Evolutionary conservation across 2,888 invertebrate genomes (phyloP).

Genomic region (Caenorhabditis sp.): DNA sequence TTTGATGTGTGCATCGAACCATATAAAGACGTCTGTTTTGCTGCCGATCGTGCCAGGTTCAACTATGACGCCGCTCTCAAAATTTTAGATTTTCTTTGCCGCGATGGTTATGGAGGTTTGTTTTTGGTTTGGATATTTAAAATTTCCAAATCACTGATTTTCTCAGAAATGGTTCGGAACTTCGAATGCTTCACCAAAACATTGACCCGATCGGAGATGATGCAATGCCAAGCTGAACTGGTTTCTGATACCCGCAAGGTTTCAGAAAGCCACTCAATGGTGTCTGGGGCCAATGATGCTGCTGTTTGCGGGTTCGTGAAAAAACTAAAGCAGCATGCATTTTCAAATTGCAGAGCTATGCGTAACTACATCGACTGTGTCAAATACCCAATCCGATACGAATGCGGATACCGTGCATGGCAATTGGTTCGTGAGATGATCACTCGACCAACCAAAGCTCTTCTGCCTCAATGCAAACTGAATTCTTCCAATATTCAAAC

Average conservation of each 20-base stretch:
- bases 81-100: conserved; percentile 75
- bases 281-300: conserved; percentile 50
- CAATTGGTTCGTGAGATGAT: conserved; percentile 74
- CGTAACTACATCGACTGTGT: conserved; percentile 78
- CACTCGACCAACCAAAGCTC: conserved; percentile 69
- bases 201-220: conserved; percentile 77
- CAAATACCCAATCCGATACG: conserved; percentile 76
- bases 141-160: background rate
- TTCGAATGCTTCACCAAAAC: conserved; percentile 78
- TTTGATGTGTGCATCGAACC: conserved; percentile 78
- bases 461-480: conserved; percentile 74
- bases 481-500: conserved; percentile 48
- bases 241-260: conserved; percentile 73
- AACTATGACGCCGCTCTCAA: conserved; percentile 74
- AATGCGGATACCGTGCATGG: conserved; percentile 79
- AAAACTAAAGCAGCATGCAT: background rate
- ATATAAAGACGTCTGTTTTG: conserved; percentile 75
- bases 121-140: background rate
- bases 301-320: conserved; percentile 74
- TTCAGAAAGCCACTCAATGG: conserved; percentile 51
- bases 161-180: conserved; percentile 75
- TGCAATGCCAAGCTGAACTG: conserved; percentile 77
- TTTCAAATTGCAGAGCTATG: conserved; percentile 71
- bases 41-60: conserved; percentile 67
- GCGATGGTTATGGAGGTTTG: conserved; percentile 76